phyloP scores from a whole-genome alignment of 2,113 vertebrate genomes.

The Megatriorchis doriae region DNA sequence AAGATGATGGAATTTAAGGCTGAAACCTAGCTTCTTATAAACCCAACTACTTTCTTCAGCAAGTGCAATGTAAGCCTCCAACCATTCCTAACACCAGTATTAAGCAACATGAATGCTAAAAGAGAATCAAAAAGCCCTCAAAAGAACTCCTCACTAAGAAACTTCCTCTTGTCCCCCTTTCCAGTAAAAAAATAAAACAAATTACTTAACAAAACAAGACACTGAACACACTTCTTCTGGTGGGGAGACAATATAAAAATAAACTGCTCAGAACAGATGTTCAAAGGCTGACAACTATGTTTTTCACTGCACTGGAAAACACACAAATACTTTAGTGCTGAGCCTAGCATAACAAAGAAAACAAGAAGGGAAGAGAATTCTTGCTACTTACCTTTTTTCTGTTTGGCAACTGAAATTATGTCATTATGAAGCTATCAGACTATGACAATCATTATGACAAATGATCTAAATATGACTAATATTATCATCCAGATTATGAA shows the following conservation, averaged over 20 bases:
- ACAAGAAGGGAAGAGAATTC: background rate
- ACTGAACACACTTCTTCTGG: background rate
- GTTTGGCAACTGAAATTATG: background rate
- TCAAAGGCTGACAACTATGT: background rate
- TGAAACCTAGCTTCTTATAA: background rate
- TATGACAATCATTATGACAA: background rate
- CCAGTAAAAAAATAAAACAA: background rate
- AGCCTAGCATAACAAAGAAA: background rate
- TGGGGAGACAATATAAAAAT: background rate
- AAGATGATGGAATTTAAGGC: background rate
- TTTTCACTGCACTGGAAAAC: background rate
- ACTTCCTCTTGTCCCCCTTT: background rate
- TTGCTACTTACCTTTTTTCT: background rate
- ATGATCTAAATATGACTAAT: background rate
- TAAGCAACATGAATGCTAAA: background rate
- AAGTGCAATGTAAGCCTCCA: background rate
- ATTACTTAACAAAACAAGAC: background rate
- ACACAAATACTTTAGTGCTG: background rate
- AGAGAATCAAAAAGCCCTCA: background rate
- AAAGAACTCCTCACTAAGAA: background rate
- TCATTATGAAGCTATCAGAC: background rate
- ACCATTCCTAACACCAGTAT: background rate
- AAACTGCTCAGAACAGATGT: constrained; percentile 2
- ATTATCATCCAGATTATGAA: background rate
- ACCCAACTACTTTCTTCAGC: background rate